A percentile compares a stretch with the other conserved stretches of the same genome.
Evolutionary conservation across 2,113 vertebrate species (phyloP).

Genomic region (Chlorodrepanis virens): DNA sequence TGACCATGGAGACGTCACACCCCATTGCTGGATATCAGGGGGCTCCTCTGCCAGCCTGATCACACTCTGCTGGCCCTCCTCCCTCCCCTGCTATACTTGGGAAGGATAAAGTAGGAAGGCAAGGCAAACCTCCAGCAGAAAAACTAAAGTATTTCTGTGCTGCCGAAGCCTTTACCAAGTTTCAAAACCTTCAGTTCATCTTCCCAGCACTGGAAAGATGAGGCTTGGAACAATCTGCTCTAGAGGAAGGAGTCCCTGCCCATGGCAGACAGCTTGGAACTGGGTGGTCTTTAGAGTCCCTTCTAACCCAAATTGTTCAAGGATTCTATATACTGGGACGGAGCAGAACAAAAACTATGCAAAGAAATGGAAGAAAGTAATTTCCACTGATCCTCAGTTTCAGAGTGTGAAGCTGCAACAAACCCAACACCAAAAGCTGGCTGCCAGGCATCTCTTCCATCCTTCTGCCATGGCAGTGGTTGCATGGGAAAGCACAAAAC

Average conservation of each 20-base stretch:
- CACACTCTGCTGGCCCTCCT: background rate
- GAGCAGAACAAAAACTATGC: background rate
- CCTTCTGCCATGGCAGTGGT: background rate
- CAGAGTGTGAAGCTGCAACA: background rate
- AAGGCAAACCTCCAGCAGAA: background rate
- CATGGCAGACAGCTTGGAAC: background rate
- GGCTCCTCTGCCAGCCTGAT: background rate
- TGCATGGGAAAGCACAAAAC: background rate
- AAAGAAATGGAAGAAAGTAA: background rate
- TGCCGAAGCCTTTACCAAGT: background rate
- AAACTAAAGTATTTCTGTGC: background rate
- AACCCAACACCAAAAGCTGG: background rate
- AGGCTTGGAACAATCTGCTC: background rate
- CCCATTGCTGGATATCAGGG: background rate
- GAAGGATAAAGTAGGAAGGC: background rate
- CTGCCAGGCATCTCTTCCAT: background rate
- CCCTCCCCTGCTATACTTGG: background rate
- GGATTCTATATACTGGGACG: background rate
- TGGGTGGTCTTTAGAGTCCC: background rate
- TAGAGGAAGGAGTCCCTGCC: background rate
- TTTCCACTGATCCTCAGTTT: background rate
- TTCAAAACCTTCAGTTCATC: background rate
- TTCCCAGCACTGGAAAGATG: background rate
- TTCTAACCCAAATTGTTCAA: background rate
- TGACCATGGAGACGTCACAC: rapidly evolving